Evolutionary conservation across 2,113 vertebrate species (phyloP), one percentile per base, ranked within the genome.

Genomic region (Xiphorhynchus elegans): DNA sequence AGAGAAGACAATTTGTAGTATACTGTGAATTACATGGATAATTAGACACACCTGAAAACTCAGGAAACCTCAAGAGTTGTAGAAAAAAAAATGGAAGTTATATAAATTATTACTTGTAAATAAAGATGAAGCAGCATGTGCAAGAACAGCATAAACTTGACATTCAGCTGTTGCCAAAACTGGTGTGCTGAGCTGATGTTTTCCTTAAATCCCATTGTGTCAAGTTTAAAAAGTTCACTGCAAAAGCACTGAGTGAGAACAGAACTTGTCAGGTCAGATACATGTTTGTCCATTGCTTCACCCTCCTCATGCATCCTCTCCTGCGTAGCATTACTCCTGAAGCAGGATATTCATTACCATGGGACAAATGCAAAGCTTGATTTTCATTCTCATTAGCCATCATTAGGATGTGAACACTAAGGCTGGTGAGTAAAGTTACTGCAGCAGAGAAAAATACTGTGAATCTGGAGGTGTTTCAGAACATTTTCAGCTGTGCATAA

Each of bases 81-180:
- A 47, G 24, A 73, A 76, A 85, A 74, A 74, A 83, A 39, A 1
- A 6, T 58, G 10, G 19, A 74, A 79, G 28, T 76, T 69, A 42
- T 23, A 69, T 63, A 77, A 83, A 81, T 55, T 70, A 81, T 89
- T 69, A 58, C 84, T 88, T 89, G 68, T 42, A 87, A 89, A 79
- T 93, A 90, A 84, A 68, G 26, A 33, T 37, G 4, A 91, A 84
- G 39, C 59, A 47, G 29, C 64, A 69, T 94, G 64, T 76, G 85
- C 84, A 93, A 96, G 47, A 92, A 72, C 93, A 90, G 90, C 83
- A 92, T 62, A 85, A 91, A 94, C 35, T 82, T 77, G 90, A 81
- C 86, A 90, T 93, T 94, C 77, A 87, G 63, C 69, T 42, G 24
- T 73, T 92, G 92, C 87, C 91, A 95, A 92, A 92, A 89, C 16